Evolutionary conservation across 2,113 vertebrate species (phyloP).

Genomic region (Sapajus apella): DNA sequence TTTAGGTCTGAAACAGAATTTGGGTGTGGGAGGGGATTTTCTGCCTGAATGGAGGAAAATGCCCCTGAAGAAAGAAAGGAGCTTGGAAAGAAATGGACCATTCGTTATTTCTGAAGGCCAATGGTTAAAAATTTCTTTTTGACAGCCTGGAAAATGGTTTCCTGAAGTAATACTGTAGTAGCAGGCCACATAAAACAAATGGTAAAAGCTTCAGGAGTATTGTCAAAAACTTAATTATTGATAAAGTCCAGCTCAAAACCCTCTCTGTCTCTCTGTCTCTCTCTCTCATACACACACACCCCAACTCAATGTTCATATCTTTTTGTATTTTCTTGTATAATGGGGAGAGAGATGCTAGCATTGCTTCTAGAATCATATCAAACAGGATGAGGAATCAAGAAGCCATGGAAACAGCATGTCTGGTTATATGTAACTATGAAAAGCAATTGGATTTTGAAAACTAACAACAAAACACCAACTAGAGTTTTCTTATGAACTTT

Average conservation of each 20-base stretch:
- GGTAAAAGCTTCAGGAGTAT: background rate
- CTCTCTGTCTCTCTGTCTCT: background rate
- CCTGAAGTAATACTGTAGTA: background rate
- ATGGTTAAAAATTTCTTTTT: slow-evolving; percentile 27
- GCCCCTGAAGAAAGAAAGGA: background rate
- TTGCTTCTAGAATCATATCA: background rate
- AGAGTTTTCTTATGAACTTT: background rate
- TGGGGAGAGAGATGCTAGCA: background rate
- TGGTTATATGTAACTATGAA: background rate
- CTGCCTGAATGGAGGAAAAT: background rate
- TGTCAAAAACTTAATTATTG: background rate
- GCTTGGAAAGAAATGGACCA: background rate
- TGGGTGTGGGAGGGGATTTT: background rate
- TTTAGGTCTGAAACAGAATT: background rate
- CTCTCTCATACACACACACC: background rate
- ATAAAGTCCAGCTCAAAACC: background rate
- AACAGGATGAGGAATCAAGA: slow-evolving; percentile 36
- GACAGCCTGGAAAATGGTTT: slow-evolving; percentile 7
- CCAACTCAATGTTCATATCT: too few relatives aligned
- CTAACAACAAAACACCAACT: background rate
- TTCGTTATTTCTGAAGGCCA: slow-evolving; percentile 38
- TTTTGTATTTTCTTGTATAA: background rate
- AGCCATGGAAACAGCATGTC: background rate
- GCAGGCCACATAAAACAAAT: background rate
- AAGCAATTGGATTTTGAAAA: slow-evolving; percentile 39